Evolutionary conservation across 2,797 vertebrate genomes (phyloP).

Genomic region (Tauraco hartlaubi): DNA sequence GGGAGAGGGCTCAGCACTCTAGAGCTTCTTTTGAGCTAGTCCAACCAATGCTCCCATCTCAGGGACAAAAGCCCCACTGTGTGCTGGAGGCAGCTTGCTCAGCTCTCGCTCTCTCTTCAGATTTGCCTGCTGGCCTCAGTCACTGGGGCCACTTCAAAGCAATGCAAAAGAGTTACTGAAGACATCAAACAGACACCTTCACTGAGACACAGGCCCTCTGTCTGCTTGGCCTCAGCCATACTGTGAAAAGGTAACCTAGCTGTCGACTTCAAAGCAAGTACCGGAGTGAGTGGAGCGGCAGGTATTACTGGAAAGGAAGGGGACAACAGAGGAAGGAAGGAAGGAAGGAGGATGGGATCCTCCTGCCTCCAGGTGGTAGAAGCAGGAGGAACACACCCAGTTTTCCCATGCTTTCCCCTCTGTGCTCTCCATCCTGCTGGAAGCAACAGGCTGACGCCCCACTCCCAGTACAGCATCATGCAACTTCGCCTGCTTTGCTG

Average conservation of each 20-base stretch:
- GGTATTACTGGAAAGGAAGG: neutral
- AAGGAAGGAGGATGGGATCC: neutral
- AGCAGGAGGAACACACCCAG: neutral
- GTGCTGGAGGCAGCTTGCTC: neutral
- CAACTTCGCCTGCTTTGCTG: neutral
- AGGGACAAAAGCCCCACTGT: neutral
- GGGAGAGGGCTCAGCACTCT: neutral
- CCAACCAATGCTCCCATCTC: neutral
- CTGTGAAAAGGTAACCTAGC: neutral
- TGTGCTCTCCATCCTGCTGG: neutral
- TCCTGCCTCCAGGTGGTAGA: neutral
- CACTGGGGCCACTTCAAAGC: neutral
- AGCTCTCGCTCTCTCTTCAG: neutral
- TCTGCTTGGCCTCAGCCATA: neutral
- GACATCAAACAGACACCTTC: neutral
- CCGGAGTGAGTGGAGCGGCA: neutral
- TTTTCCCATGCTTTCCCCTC: neutral
- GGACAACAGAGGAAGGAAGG: neutral
- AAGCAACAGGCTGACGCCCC: neutral
- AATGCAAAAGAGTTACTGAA: neutral
- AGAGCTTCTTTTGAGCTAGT: neutral
- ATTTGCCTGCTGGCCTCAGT: neutral
- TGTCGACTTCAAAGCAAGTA: neutral
- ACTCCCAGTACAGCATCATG: neutral
- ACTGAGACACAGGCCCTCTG: neutral